Conservation (phyloP, 2,113 vertebrate species). For the Bufo gargarizans region DNA sequence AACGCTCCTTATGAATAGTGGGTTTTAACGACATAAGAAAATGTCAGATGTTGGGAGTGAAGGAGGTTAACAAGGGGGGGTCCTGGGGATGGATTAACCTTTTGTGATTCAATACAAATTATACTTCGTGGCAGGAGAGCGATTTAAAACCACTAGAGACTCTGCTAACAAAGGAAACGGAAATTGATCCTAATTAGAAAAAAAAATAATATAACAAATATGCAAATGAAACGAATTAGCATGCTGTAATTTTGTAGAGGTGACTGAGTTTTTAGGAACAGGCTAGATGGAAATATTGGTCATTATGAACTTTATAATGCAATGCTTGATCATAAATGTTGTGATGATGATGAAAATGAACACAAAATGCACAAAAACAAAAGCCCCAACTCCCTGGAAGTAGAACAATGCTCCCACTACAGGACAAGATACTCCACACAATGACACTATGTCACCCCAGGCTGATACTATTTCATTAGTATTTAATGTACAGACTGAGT, state of each 20-base stretch:
- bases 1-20: slow-evolving; percentile 35
- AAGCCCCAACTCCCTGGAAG: no score
- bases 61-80: slow-evolving; percentile 46
- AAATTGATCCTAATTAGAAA: slow-evolving; percentile 52
- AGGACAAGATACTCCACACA: no score
- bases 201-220: slow-evolving; percentile 31
- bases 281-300: neutral
- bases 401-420: no score
- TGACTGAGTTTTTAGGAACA: neutral
- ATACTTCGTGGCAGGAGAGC: slow-evolving; percentile 50
- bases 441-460: no score
- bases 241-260: slow-evolving; percentile 24
- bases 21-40: slow-evolving; percentile 45
- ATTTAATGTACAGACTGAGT: neutral
- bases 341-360: neutral
- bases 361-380: neutral
- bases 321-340: neutral
- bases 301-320: neutral
- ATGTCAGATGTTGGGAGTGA: slow-evolving; percentile 42
- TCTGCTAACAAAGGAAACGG: slow-evolving; percentile 50
- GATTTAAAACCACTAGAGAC: slow-evolving; percentile 41
- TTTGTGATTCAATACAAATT: slow-evolving; percentile 57
- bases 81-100: slow-evolving; percentile 56
- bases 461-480: no score
- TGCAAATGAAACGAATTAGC: slow-evolving; percentile 51